These are phyloP conservation scores for Ptychochromis oligacanthus DNA, from an alignment of 2,113 vertebrate species.

Conservation along the genomic window DNA sequence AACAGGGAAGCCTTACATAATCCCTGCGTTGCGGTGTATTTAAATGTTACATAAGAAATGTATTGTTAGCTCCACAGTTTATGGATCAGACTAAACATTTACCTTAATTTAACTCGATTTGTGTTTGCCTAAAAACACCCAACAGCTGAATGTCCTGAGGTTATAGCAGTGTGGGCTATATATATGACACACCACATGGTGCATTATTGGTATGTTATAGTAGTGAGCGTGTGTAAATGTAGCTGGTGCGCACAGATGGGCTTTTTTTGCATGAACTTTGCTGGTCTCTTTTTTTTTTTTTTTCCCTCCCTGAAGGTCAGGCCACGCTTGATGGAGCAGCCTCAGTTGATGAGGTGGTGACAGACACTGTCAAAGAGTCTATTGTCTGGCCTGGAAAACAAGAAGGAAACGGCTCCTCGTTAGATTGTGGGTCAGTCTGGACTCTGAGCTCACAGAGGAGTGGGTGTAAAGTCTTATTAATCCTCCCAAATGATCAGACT, in stretches of 20 bases:
- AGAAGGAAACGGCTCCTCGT: neutral
- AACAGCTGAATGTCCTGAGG: neutral
- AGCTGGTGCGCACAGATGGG: slow-evolving; percentile 13
- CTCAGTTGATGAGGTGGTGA: slow-evolving; percentile 31
- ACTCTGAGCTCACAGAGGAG: neutral
- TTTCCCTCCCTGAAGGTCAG: neutral
- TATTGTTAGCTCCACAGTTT: slow-evolving; percentile 3
- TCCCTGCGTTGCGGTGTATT: slow-evolving; percentile 36
- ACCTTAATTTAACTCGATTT: neutral
- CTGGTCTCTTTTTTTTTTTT: neutral
- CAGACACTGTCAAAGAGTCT: slow-evolving; percentile 31
- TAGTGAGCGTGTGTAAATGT: neutral
- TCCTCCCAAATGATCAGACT: neutral
- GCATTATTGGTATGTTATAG: neutral
- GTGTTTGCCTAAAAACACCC: neutral
- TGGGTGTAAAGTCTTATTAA: neutral
- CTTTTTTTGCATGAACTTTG: neutral
- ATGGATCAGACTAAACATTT: neutral
- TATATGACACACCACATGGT: neutral
- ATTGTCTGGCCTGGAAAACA: slow-evolving; percentile 43
- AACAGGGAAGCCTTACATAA: slow-evolving; percentile 65
- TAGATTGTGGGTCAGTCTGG: slow-evolving; percentile 21
- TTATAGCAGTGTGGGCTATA: neutral
- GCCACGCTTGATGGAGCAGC: slow-evolving; percentile 24
- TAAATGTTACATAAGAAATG: slow-evolving; percentile 62